Evolutionary conservation across 2,113 vertebrate species (phyloP).

Genomic region (Cheirogaleus medius): DNA sequence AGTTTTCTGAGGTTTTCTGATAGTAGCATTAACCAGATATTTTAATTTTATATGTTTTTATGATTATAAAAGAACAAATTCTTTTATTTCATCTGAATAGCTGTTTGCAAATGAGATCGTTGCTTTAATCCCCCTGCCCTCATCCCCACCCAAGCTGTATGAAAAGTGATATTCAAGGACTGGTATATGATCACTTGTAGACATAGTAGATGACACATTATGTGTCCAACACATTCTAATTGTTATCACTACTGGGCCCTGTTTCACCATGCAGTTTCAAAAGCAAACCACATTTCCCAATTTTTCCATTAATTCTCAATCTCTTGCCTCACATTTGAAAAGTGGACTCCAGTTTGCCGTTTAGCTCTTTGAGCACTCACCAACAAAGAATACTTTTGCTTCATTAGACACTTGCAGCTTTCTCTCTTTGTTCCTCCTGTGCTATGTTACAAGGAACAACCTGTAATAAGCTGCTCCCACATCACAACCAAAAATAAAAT

Average conservation of each 20-base stretch:
- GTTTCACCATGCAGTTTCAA: constrained; percentile 14
- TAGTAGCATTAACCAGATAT: neutral
- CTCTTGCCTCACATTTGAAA: neutral
- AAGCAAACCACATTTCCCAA: neutral
- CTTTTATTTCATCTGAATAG: neutral
- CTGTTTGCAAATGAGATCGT: neutral
- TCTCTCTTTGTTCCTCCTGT: constrained; percentile 54
- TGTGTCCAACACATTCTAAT: neutral
- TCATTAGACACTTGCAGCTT: constrained; percentile 34
- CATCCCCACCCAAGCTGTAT: neutral
- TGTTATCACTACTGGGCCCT: neutral
- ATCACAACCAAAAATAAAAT: constrained; percentile 77
- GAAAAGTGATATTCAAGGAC: neutral
- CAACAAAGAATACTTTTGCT: constrained; percentile 53
- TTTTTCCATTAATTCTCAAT: neutral
- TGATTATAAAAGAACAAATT: neutral
- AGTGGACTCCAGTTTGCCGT: neutral
- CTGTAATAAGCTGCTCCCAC: constrained; percentile 76
- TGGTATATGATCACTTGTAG: neutral
- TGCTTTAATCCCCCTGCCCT: neutral
- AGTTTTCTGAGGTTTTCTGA: constrained; percentile 12
- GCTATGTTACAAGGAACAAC: constrained; percentile 69
- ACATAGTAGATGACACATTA: neutral
- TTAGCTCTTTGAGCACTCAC: neutral
- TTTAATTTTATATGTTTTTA: neutral